Conservation (phyloP, 2,113 vertebrate species). For the Campylorhamphus procurvoides region DNA sequence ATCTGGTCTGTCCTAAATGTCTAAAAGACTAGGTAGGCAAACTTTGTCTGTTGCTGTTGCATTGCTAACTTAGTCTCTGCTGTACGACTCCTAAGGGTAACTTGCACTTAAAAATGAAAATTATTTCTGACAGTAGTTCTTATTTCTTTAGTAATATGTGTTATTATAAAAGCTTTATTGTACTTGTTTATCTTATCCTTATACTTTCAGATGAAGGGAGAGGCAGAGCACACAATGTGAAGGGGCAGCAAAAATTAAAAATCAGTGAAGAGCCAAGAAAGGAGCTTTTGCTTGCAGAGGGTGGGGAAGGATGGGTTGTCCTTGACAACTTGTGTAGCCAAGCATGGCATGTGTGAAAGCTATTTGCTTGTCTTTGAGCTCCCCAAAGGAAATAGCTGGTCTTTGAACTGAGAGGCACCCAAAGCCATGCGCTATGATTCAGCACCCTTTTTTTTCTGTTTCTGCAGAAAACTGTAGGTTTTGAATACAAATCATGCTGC, state of each 20-base stretch:
- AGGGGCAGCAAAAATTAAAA: not conserved
- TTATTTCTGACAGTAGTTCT: not conserved
- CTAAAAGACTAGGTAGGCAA: not conserved
- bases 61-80: not conserved
- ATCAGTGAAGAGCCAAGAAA: not conserved
- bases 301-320: not conserved
- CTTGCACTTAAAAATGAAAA: not conserved
- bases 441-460: not conserved
- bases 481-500: not conserved
- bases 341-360: not conserved
- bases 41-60: not conserved
- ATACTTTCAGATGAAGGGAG: not conserved
- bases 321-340: not conserved
- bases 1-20: not conserved
- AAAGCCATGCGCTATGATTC: not conserved
- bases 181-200: not conserved
- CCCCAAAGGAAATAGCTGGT: not conserved
- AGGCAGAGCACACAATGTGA: not conserved
- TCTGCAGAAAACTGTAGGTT: not conserved
- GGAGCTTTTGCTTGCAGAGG: not conserved
- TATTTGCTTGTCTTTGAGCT: not conserved
- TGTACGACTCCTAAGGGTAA: not conserved
- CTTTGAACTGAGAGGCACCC: not conserved
- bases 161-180: not conserved
- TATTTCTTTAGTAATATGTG: not conserved